Base-by-base conservation (phyloP, 2,888 invertebrate species). In the Scaptomyza cyrtandrae region DNA sequence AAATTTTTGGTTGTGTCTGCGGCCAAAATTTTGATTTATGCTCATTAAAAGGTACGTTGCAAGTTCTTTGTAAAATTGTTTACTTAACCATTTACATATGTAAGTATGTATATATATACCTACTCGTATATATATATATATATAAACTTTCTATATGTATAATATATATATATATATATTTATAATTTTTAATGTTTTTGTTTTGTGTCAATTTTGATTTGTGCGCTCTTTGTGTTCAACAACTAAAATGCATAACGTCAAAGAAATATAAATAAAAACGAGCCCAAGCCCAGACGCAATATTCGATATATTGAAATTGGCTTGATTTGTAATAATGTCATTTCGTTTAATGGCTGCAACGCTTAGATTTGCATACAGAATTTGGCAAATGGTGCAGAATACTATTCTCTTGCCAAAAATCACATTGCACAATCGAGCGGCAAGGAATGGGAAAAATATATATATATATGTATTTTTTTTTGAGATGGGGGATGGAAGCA, bases 21-120 rank as follows among this genome's bases (percentile, higher is more conserved):
- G 79, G 85, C 80, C 76, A 80, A 86, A 81, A 90, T 90, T 90
- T 91, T 91, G 91, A 91, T 91, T 91, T 90, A 80, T 86, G 91
- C 91, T 91, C 91, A 77, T 85, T 79, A 77, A 76, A 89, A 85
- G 80, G 86, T 88, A 84, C 87, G 70, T 79, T 80, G 88, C 79
- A 77, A 75, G 78, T 78, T 71, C 64, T 58, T 87, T 88, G 65
- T 71, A 73, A 84, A 72, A 81, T 81, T 80, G 65, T 84, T 62
- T 78, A 72, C 69, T 71, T 76, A 73, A 54, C 55, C 62, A 71
- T 72, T 71, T 75, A 74, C 55, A 77, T 43, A 50, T 64, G 58
- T 65, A 53, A 43, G 45, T 66, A 48, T 70, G 58, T 75, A 53
- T 44, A 56, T 41, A 24, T 24, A 24, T 24, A 24, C 24, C 24